These are phyloP conservation scores for Dendrophyllia cribrosa DNA, from an alignment of 64 coral and sea anemone genomes.

Conservation along the genomic window DNA sequence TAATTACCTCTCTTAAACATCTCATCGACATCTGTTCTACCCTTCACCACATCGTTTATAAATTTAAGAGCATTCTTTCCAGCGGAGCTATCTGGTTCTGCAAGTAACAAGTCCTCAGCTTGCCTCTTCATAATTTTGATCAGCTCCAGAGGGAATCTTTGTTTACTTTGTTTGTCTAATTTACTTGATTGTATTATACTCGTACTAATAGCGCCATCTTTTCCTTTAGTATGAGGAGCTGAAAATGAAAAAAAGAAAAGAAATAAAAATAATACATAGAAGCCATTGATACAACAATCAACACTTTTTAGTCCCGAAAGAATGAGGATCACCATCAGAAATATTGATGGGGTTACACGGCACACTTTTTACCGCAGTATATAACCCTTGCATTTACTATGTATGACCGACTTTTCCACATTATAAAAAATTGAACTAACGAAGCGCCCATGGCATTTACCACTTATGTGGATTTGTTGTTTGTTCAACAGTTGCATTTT, in stretches of 20 bases:
- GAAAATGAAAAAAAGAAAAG: background rate
- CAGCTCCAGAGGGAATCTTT: background rate
- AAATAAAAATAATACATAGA: too few relatives aligned
- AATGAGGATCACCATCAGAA: too few relatives aligned
- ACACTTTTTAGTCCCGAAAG: too few relatives aligned
- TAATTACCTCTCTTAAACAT: background rate
- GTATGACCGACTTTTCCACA: too few relatives aligned
- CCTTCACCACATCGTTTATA: background rate
- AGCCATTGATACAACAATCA: too few relatives aligned
- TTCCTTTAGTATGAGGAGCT: background rate
- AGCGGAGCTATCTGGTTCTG: background rate
- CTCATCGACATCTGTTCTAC: background rate
- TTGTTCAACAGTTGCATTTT: too few relatives aligned
- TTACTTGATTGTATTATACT: background rate
- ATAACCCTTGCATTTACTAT: too few relatives aligned
- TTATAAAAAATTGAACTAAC: too few relatives aligned
- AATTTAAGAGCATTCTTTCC: background rate
- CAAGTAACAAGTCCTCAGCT: background rate
- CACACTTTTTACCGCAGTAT: too few relatives aligned
- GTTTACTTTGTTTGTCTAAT: background rate
- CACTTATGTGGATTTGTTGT: too few relatives aligned
- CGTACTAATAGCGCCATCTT: background rate
- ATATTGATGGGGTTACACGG: too few relatives aligned
- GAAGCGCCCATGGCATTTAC: too few relatives aligned
- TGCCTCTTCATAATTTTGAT: background rate